These are phyloP conservation scores for Hormaphis cornu DNA, from an alignment of 1,140 invertebrate species.

Conservation along the genomic window DNA sequence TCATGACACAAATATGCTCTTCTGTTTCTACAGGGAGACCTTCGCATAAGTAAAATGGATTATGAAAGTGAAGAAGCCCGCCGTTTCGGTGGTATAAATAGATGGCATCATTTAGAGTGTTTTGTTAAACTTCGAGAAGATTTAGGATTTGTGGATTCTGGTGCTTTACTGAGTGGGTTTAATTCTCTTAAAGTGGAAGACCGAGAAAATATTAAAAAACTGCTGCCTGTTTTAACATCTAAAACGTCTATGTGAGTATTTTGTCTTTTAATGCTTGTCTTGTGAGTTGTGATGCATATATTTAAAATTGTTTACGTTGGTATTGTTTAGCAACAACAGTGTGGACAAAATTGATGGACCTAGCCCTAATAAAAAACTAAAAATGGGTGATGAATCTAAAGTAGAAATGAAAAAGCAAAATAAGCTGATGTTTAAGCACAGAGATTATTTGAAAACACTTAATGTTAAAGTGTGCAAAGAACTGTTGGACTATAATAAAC, in stretches of 20 bases:
- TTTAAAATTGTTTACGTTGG: background rate
- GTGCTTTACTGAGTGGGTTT: slow-evolving; percentile 64
- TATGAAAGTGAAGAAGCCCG: slow-evolving; percentile 69
- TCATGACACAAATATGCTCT: too few relatives aligned
- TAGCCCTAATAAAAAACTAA: slow-evolving; percentile 52
- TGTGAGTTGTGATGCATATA: background rate
- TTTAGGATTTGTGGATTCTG: slow-evolving; percentile 63
- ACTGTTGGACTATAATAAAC: slow-evolving; percentile 64
- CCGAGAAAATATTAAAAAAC: slow-evolving; percentile 55
- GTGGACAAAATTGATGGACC: slow-evolving; percentile 21
- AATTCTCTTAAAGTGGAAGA: slow-evolving; percentile 63
- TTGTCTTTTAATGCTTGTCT: background rate
- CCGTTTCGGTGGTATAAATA: slow-evolving; percentile 67
- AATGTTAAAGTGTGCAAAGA: slow-evolving; percentile 50
- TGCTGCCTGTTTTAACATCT: slow-evolving; percentile 46
- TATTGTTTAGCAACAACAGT: background rate
- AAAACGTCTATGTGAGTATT: slow-evolving; percentile 43
- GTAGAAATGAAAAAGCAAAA: slow-evolving; percentile 63
- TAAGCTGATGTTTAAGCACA: slow-evolving; percentile 62
- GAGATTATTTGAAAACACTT: slow-evolving; percentile 49
- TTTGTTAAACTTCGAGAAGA: slow-evolving; percentile 71
- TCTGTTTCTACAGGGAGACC: slow-evolving; percentile 51
- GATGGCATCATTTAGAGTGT: slow-evolving; percentile 90
- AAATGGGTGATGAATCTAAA: slow-evolving; percentile 51
- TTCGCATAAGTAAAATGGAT: slow-evolving; percentile 78